A percentile compares a stretch with the other conserved stretches of the same genome.
phyloP scores from a whole-genome alignment of 2,888 invertebrate species.

The Beris chalybata region DNA sequence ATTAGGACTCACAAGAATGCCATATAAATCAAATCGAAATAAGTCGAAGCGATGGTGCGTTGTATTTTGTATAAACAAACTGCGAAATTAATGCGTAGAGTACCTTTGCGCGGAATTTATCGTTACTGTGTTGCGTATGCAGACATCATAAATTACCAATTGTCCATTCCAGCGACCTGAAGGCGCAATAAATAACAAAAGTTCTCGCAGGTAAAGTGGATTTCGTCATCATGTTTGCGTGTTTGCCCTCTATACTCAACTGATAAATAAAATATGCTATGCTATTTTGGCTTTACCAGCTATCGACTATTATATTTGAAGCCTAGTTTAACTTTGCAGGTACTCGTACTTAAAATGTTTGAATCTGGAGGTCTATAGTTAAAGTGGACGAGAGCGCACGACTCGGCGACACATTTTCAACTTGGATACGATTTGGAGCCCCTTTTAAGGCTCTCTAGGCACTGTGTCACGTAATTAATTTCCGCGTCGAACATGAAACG shows the following conservation, averaged over 20 bases:
- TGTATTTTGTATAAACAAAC: too few relatives aligned
- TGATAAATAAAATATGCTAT: too few relatives aligned
- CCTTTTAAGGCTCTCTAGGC: neutral
- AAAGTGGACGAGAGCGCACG: neutral
- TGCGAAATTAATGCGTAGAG: too few relatives aligned
- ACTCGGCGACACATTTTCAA: neutral
- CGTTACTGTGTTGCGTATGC: too few relatives aligned
- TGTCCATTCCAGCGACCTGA: neutral
- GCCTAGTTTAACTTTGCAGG: slow-evolving; percentile 3
- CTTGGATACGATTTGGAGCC: slow-evolving; percentile 1
- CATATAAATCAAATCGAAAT: too few relatives aligned
- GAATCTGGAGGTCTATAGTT: neutral
- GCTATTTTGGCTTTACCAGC: neutral
- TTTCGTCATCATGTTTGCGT: slow-evolving; percentile 16
- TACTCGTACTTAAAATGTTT: neutral
- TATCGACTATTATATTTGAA: neutral
- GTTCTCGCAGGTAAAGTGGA: slow-evolving; percentile 5
- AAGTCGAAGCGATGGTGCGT: too few relatives aligned
- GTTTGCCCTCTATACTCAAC: slow-evolving; percentile 3
- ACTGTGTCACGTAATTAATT: slow-evolving; percentile 24
- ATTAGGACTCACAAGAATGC: too few relatives aligned
- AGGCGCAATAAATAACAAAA: slow-evolving; percentile 8
- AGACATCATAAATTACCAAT: slow-evolving; percentile 6
- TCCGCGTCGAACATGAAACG: slow-evolving; percentile 21
- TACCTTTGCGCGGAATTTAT: too few relatives aligned